Conservation (phyloP, 2,797 vertebrate genomes). For the Loris lydekkerianus region DNA sequence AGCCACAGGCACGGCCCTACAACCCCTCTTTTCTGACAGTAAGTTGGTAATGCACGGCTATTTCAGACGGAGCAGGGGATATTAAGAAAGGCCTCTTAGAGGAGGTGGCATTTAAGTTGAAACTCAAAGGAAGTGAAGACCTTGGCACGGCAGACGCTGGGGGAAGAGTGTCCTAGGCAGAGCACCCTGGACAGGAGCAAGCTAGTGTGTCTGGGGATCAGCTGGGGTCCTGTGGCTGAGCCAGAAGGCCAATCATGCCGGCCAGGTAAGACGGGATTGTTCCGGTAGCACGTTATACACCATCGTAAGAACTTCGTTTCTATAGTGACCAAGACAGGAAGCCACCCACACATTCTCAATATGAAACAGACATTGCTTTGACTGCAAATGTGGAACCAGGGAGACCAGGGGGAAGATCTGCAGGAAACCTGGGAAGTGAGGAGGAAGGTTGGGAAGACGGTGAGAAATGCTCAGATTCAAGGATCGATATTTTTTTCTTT, state of each 20-base stretch:
- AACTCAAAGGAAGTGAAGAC: not conserved
- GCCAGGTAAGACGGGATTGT: not conserved
- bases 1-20: no score
- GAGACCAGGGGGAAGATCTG: fast-evolving
- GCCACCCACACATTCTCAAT: not conserved
- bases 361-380: not conserved
- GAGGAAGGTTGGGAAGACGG: not conserved
- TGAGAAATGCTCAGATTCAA: not conserved
- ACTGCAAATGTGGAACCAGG: not conserved
- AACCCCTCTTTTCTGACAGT: not conserved
- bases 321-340: not conserved
- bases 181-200: not conserved
- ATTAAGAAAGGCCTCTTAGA: slow-evolving; percentile 3
- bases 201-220: not conserved
- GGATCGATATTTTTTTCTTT: not conserved
- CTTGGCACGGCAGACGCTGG: not conserved
- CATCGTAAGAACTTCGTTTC: not conserved
- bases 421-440: not conserved
- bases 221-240: not conserved
- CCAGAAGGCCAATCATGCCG: not conserved
- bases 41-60: not conserved
- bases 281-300: not conserved
- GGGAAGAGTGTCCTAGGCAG: not conserved
- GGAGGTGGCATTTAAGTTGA: slow-evolving; percentile 15
- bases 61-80: not conserved